Evolutionary conservation across 2,113 vertebrate species (phyloP).

Genomic region (Daphoenositta chrysoptera): DNA sequence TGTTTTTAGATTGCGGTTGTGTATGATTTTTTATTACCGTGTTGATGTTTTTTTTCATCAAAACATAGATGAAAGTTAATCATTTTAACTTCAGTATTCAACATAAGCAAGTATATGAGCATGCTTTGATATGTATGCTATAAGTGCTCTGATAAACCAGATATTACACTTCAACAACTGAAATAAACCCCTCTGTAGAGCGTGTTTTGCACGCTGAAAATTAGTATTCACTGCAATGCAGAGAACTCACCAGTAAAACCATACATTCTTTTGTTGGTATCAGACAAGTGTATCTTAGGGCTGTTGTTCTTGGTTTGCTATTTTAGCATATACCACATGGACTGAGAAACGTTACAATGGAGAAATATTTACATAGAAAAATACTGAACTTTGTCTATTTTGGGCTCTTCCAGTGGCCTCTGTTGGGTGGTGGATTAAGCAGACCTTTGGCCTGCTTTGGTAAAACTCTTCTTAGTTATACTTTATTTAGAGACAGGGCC

Average conservation of each 20-base stretch:
- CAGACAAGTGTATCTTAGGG: background rate
- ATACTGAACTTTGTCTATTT: background rate
- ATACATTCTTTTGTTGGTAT: background rate
- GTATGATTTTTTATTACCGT: background rate
- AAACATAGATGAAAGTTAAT: background rate
- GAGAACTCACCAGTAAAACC: background rate
- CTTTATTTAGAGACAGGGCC: background rate
- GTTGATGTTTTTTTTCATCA: background rate
- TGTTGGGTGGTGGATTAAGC: background rate
- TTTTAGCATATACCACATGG: background rate
- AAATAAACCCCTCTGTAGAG: rapidly evolving
- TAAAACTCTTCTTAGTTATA: background rate
- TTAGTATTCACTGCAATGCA: background rate
- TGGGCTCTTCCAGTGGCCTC: background rate
- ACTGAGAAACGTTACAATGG: rapidly evolving
- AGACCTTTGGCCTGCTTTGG: background rate
- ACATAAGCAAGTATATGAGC: background rate
- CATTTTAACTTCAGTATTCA: background rate
- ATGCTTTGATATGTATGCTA: background rate
- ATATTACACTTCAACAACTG: background rate
- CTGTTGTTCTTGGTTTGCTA: background rate
- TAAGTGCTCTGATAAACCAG: background rate
- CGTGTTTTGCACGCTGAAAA: background rate
- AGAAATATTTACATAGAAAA: background rate
- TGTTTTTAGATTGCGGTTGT: background rate